Evolutionary conservation across 2,797 vertebrate species (phyloP).

Genomic region (Staurois parvus): DNA sequence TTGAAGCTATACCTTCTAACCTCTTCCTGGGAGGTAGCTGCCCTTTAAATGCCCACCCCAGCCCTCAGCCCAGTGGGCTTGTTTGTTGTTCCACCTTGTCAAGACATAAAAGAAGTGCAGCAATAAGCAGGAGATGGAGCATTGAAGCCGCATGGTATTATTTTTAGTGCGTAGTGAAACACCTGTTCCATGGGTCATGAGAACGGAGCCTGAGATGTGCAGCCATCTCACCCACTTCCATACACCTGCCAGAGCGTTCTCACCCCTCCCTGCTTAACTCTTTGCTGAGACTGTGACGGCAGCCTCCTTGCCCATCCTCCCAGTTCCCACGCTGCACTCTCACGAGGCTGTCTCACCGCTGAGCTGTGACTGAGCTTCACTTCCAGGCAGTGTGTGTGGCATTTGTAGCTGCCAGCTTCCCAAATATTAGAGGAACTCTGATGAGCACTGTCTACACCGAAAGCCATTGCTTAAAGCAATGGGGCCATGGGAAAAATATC

Average conservation of each 20-base stretch:
- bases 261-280: constrained; percentile 60
- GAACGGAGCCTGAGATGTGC: constrained; percentile 27
- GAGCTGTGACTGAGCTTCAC: not conserved
- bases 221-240: constrained; percentile 36
- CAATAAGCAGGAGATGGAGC: not conserved
- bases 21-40: not conserved
- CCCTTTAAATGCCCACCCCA: not conserved
- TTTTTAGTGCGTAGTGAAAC: constrained; percentile 10
- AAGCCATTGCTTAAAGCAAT: too few species aligned
- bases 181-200: constrained; percentile 49
- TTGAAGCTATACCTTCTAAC: not conserved
- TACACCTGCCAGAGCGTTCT: constrained; percentile 44
- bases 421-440: too few species aligned
- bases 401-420: not conserved
- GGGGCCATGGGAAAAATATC: not conserved
- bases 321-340: constrained; percentile 72
- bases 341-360: constrained; percentile 51
- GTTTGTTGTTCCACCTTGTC: constrained; percentile 22
- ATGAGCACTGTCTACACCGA: not conserved
- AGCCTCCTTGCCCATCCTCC: constrained; percentile 69
- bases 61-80: not conserved
- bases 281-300: constrained; percentile 47
- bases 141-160: constrained; percentile 9
- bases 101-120: not conserved
- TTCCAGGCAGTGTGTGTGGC: not conserved